Conservation (phyloP, 2,113 vertebrate genomes). For the Vulpes lagopus region DNA sequence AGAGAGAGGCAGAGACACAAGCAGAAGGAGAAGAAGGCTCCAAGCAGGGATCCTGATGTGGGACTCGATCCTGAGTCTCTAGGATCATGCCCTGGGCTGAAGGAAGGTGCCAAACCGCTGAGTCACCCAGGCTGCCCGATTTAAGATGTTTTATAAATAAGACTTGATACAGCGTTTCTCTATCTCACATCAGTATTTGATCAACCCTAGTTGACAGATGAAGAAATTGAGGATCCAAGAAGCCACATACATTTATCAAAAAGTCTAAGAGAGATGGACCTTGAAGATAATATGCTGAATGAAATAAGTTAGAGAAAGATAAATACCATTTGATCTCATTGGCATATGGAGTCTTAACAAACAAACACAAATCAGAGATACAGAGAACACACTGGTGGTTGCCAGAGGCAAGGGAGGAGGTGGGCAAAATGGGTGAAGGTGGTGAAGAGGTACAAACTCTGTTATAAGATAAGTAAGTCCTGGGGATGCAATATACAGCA, state of each 20-base stretch:
- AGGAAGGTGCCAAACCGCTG: too few species aligned
- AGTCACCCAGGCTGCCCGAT: background rate
- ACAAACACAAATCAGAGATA: background rate
- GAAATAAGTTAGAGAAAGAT: background rate
- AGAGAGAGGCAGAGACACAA: too few species aligned
- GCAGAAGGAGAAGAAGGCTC: too few species aligned
- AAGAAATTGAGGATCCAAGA: background rate
- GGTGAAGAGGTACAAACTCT: background rate
- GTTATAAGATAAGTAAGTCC: background rate
- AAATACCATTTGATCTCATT: background rate
- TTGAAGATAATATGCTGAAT: background rate
- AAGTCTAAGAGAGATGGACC: background rate
- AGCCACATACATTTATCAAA: background rate
- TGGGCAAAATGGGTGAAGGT: background rate
- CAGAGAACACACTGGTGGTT: background rate
- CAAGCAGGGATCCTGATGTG: too few species aligned
- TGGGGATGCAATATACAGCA: background rate
- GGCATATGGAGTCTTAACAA: background rate
- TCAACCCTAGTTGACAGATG: background rate
- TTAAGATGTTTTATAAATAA: background rate
- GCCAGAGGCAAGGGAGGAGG: background rate
- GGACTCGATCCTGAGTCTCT: too few species aligned
- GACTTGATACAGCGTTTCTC: background rate
- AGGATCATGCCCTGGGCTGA: too few species aligned
- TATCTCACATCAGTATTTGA: background rate